These are phyloP conservation scores for Mohoua ochrocephala DNA, from an alignment of 2,113 vertebrate genomes.

Conservation along the genomic window DNA sequence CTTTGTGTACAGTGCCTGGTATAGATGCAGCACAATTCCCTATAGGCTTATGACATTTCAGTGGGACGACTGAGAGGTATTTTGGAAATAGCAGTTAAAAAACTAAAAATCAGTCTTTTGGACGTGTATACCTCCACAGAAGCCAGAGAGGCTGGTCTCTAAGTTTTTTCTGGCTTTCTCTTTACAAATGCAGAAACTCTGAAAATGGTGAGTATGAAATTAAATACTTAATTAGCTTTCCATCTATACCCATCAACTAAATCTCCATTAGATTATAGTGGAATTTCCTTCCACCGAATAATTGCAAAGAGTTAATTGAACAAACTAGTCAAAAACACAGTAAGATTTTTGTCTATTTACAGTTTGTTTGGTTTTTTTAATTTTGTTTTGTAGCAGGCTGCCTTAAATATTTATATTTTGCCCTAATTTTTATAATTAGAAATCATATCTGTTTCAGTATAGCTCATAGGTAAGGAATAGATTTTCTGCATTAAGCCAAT, in stretches of 20 bases:
- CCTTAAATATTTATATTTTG: background rate
- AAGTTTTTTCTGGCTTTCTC: background rate
- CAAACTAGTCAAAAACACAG: background rate
- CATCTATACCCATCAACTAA: background rate
- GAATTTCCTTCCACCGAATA: background rate
- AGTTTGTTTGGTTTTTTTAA: fast-evolving
- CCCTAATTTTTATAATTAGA: background rate
- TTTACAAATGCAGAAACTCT: background rate
- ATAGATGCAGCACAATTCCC: background rate
- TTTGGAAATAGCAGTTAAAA: background rate
- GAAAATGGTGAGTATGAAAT: background rate
- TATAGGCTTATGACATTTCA: background rate
- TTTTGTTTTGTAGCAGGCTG: background rate
- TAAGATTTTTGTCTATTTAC: background rate
- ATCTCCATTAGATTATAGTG: background rate
- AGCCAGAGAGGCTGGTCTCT: background rate
- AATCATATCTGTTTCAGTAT: background rate
- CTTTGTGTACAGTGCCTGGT: background rate
- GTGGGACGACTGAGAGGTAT: background rate
- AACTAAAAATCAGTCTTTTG: background rate
- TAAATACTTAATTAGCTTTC: background rate
- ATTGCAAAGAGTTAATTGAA: background rate
- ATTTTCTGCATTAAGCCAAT: background rate
- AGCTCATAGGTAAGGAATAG: background rate
- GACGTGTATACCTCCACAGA: background rate